phyloP scores from a whole-genome alignment of 1,140 invertebrate genomes.

The Euglossa dilemma region DNA sequence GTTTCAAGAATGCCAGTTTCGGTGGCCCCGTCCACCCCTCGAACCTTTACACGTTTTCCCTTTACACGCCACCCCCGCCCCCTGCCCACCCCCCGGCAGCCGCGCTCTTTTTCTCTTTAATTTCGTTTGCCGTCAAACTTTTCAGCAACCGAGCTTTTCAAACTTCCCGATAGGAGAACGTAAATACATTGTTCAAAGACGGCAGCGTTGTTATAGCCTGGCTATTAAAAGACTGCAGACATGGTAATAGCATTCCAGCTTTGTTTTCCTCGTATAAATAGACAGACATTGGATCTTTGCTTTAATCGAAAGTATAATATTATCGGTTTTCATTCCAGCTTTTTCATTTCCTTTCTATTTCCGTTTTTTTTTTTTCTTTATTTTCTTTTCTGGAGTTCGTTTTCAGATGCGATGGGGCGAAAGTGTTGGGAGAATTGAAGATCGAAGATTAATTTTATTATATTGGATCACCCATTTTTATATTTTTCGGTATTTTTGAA shows the following conservation, averaged over 20 bases:
- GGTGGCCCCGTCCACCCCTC: constrained; percentile 49
- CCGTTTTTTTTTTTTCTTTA: no score
- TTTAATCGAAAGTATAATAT: no score
- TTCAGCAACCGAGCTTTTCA: constrained; percentile 51
- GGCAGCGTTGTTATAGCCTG: background rate
- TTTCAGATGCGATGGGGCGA: no score
- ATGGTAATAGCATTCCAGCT: background rate
- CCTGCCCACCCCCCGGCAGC: background rate
- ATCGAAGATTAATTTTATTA: no score
- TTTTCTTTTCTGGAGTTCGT: no score
- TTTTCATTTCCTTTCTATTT: no score
- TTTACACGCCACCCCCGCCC: constrained; percentile 30
- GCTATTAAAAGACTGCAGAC: constrained; percentile 18
- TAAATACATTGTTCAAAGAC: constrained; percentile 46
- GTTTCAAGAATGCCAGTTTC: constrained; percentile 74
- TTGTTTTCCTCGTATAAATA: background rate
- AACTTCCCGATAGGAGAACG: constrained; percentile 40
- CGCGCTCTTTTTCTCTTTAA: constrained; percentile 61
- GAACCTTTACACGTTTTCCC: constrained; percentile 49
- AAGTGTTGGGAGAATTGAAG: no score
- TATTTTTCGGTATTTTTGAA: no score
- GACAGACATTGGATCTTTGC: background rate
- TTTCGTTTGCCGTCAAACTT: constrained; percentile 73
- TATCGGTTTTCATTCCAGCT: no score
- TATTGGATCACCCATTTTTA: no score